Evolutionary conservation across 2,797 vertebrate species (phyloP).

Genomic region (Atherinosoma microstoma): DNA sequence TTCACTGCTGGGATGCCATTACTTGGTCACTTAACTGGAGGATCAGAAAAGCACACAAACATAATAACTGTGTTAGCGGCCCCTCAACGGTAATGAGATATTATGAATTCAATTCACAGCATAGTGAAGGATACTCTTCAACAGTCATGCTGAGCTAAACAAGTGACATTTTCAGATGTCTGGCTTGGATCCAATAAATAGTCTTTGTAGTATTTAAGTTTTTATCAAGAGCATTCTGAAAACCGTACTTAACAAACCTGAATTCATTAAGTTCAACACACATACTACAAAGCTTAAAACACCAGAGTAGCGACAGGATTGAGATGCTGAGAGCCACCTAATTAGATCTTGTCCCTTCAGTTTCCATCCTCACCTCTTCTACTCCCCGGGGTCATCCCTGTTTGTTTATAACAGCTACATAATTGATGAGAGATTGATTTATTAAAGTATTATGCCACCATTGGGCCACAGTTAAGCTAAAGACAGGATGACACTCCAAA

Average conservation of each 20-base stretch:
- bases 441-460: slow-evolving; percentile 10
- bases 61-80: neutral
- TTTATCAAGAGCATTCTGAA: slow-evolving; percentile 26
- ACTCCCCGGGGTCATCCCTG: slow-evolving; percentile 25
- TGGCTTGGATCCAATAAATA: neutral
- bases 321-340: slow-evolving; percentile 44
- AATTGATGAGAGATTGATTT: slow-evolving; percentile 47
- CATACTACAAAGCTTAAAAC: slow-evolving; percentile 18
- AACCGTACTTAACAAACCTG: slow-evolving; percentile 29
- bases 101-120: neutral
- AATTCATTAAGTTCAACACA: slow-evolving; percentile 49
- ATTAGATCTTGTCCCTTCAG: slow-evolving; percentile 47
- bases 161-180: neutral
- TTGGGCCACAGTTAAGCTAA: slow-evolving; percentile 15
- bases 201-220: slow-evolving; percentile 7
- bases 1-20: neutral
- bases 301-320: slow-evolving; percentile 15
- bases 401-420: slow-evolving; percentile 51
- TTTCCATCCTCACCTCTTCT: slow-evolving; percentile 22
- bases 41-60: neutral
- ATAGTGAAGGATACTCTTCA: neutral
- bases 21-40: neutral
- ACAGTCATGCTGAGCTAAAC: neutral
- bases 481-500: slow-evolving; percentile 21
- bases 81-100: neutral